Evolutionary conservation across 1,140 invertebrate species (phyloP), one percentile per base, ranked within the genome.

Genomic region (Heterodera schachtii): DNA sequence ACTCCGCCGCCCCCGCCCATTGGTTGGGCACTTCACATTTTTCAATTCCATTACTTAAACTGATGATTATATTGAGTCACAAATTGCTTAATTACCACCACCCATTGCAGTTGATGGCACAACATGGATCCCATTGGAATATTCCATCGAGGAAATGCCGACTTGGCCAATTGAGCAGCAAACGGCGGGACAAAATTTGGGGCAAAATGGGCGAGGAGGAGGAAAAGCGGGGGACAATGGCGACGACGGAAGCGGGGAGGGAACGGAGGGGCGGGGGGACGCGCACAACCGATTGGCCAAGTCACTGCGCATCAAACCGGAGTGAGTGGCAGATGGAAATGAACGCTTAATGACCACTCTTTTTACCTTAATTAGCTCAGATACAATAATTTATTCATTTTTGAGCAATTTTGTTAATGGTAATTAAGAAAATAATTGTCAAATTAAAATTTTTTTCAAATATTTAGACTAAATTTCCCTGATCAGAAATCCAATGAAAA

Each of bases 101-200:
- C 57, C 11, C 8, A 60, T 60, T 13, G n/a, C 16, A 60, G 57
- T 13, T 60, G 57, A 60, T 16, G 57, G 57, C 11, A 60, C 57
- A 60, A 60, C 57, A 16, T 60, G 57, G 57, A 60, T 60, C 16
- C 57, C 57, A 71, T 46, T 71, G 69, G 31, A 71, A 7, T 71
- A 71, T 46, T 71, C 69, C 69, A 71, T 71, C 69, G 69, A 71
- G 19, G 69, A 71, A 19, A 71, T 71, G 69, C 69, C 69, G 6
- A 41, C 44, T 31, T 60, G 57, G 57, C 69, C 69, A 71, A 71
- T 71, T 41, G 69, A 71, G 11, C 69, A n/a, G 19, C 3, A n/a
- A n/a, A n/a, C n/a, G n/a, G n/a, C 69, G 21, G 19, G 41, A 21
- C 69, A 16, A 3, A 46, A 71, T 71, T 71, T 46, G 31, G 69